A percentile compares a stretch with the other conserved stretches of the same genome.
phyloP scores from a whole-genome alignment of 2,888 invertebrate genomes.

The Spisula subtruncata region DNA sequence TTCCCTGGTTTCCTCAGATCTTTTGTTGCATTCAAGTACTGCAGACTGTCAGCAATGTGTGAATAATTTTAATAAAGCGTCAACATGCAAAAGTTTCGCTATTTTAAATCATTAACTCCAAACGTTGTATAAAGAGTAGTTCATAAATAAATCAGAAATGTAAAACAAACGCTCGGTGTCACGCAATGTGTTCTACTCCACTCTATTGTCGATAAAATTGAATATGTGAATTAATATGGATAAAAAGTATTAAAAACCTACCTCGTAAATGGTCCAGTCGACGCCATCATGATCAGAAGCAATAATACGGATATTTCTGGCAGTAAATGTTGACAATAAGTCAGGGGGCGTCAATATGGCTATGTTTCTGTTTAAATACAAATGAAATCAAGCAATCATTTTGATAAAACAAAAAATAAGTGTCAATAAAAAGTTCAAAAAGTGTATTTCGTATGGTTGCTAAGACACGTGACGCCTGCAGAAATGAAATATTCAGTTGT shows the following conservation, averaged over 20 bases:
- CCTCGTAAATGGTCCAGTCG: conserved; percentile 71
- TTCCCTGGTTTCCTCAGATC: too few relatives aligned
- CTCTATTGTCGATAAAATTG: too few relatives aligned
- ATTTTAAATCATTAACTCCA: too few relatives aligned
- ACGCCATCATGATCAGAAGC: conserved; percentile 63
- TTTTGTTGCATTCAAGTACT: too few relatives aligned
- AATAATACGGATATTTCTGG: conserved; percentile 66
- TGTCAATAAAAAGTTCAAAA: not conserved
- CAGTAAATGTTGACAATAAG: conserved; percentile 67
- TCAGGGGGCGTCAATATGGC: conserved; percentile 63
- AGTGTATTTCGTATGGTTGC: not conserved
- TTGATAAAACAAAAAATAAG: conserved; percentile 11
- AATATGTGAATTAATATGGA: too few relatives aligned
- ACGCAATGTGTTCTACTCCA: too few relatives aligned
- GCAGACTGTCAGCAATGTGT: too few relatives aligned
- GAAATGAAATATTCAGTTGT: not conserved
- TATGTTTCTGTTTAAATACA: conserved; percentile 59
- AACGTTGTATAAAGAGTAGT: too few relatives aligned
- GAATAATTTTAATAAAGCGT: too few relatives aligned
- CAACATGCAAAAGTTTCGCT: too few relatives aligned
- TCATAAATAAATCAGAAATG: too few relatives aligned
- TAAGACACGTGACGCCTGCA: not conserved
- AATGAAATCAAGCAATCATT: not conserved
- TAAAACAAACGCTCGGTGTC: too few relatives aligned
- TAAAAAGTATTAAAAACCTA: not conserved